These are phyloP conservation scores for Clarias fuscus DNA, from an alignment of 2,797 vertebrate genomes.

Conservation along the genomic window DNA sequence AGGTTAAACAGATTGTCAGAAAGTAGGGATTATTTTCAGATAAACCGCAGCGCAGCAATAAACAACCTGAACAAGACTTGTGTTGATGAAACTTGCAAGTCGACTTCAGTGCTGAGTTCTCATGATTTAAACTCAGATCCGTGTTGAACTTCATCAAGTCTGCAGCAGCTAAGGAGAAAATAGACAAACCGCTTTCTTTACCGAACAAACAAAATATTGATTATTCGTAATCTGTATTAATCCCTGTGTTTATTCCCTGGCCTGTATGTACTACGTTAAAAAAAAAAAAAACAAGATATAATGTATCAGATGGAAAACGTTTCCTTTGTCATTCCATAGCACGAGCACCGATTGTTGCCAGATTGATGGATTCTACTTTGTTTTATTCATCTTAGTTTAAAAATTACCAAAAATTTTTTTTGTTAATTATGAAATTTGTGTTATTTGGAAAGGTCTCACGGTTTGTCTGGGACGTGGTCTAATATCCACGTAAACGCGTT, in stretches of 20 bases:
- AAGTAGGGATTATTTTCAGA: not conserved
- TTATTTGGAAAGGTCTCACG: not conserved
- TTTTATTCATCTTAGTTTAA: not conserved
- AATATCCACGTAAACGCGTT: not conserved
- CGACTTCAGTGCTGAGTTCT: not conserved
- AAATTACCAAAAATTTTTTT: not conserved
- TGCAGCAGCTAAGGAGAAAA: not conserved
- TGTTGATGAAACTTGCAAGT: not conserved
- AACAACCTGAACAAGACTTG: not conserved
- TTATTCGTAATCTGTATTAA: too few species aligned
- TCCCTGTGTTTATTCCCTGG: not conserved
- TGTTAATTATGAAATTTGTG: not conserved
- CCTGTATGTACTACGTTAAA: not conserved
- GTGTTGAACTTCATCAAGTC: not conserved
- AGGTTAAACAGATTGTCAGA: not conserved
- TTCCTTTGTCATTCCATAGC: conserved; percentile 4
- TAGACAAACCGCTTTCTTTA: not conserved
- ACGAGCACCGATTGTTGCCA: not conserved
- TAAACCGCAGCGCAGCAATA: not conserved
- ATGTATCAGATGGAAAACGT: not conserved
- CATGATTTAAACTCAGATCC: not conserved
- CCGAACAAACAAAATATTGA: not conserved
- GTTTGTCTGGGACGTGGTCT: not conserved
- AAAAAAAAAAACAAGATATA: not conserved
- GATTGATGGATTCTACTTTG: fast-evolving